Base-by-base conservation (phyloP, 2,797 vertebrate species). In the Phylloscopus collybita region DNA sequence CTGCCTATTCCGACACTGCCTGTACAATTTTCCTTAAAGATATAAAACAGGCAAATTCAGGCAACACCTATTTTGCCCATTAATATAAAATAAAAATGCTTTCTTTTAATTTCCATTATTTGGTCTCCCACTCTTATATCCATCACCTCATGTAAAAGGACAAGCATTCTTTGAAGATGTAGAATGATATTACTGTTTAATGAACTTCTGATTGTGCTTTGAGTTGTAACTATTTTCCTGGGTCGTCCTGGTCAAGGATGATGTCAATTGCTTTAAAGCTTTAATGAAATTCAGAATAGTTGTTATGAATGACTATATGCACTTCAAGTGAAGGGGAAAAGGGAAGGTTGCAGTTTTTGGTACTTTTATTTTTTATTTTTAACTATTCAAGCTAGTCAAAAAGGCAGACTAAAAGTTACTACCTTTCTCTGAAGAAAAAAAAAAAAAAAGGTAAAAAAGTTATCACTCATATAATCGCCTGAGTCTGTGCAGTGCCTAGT, bases 261-360 rank as follows among this genome's bases (percentile, higher is more conserved):
- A 49, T 44, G 15, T 6, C 22, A 27, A 14, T 21, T 71, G 4
- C 29, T 86, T 18, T 62, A 45, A 74, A 47, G 21, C 15, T 79
- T 42, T 30, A 65, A 82, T 36, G 47, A 38, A 30, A 51, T 53
- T 44, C 18, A 29, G 23, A 53, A 25, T 18, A 66, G 10, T 20
- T 82, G n/a, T 25, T 66, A 61, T 4, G 5, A 57, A 53, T 19
- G 18, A 57, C 18, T 25, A 6, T 19, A 8, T 30, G 13, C 5
- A 1, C 11, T 38, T 42, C 18, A 57, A 23, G 3, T 53, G 30
- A 32, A 38, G 6, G 19, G 21, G 14, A 3, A 78, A 59, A 10
- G 3, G 26, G 22, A 20, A 64, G 11, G 2, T 9, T 61, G 15
- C 1, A 0, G 26, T 26, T 11, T 20, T 51, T 47, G 40, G 11